Conservation (phyloP, 2,113 vertebrate species). For the Labeo rohita region DNA sequence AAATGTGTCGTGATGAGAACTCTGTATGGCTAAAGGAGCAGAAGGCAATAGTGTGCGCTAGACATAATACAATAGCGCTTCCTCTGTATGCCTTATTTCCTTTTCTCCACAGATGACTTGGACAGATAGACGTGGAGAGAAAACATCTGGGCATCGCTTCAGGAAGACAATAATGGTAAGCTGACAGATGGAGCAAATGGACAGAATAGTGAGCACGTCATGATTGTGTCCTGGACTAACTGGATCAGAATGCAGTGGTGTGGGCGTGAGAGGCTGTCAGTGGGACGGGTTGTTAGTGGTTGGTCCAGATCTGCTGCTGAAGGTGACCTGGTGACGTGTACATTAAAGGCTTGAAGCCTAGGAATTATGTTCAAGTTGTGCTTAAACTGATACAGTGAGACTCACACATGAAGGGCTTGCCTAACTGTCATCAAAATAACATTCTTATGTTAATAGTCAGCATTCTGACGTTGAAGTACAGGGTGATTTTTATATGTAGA, state of each 20-base stretch:
- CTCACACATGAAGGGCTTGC: background rate
- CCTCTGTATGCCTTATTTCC: conserved; percentile 42
- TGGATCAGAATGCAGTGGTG: conserved; percentile 38
- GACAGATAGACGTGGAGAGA: conserved; percentile 38
- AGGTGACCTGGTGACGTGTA: conserved; percentile 37
- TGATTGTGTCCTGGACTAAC: conserved; percentile 48
- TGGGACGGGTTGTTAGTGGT: background rate
- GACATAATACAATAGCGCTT: conserved; percentile 17
- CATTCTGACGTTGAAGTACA: background rate
- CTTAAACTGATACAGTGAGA: background rate
- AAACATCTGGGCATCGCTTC: conserved; percentile 55
- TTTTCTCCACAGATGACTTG: conserved; percentile 11
- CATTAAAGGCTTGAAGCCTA: background rate
- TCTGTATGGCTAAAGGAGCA: background rate
- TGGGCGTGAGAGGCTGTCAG: conserved; percentile 9
- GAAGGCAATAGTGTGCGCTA: background rate
- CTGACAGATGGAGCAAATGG: conserved; percentile 52
- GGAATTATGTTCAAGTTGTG: background rate
- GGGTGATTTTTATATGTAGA: background rate
- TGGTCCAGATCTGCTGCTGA: background rate
- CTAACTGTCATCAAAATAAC: background rate
- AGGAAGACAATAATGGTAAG: conserved; percentile 38
- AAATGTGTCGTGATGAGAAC: background rate
- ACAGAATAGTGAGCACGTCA: conserved; percentile 34
- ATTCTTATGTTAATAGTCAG: background rate